Conservation (phyloP, 2,797 vertebrate species). For the Melanotaenia boesemani region DNA sequence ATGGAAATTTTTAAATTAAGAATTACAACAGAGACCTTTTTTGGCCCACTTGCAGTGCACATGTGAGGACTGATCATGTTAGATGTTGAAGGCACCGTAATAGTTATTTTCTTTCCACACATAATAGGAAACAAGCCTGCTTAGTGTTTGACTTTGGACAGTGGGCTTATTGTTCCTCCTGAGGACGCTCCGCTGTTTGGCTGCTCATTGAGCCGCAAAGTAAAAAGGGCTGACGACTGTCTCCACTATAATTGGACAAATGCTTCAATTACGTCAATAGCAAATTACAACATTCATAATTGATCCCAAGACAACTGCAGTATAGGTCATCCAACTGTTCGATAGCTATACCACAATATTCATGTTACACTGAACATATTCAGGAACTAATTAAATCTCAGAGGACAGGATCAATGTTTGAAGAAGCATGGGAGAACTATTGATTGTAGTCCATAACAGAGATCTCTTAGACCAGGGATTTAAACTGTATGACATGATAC, state of each 20-base stretch:
- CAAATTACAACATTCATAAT: conserved; percentile 83
- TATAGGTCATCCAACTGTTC: conserved; percentile 68
- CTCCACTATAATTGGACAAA: conserved; percentile 78
- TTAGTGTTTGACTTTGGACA: conserved; percentile 2
- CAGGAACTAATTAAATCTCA: conserved; percentile 81
- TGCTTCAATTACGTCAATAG: conserved; percentile 79
- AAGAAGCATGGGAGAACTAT: conserved; percentile 70
- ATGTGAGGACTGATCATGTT: background rate
- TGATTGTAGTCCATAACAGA: conserved; percentile 49
- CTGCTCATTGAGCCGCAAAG: conserved; percentile 57
- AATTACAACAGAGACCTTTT: background rate
- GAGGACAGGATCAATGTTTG: conserved; percentile 74
- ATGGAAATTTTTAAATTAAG: too few relatives aligned
- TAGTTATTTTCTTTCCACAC: background rate
- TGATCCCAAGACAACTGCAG: conserved; percentile 70
- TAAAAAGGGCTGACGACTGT: conserved; percentile 67
- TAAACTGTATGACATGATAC: conserved; percentile 46
- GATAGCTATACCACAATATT: conserved; percentile 71
- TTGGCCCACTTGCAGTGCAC: background rate
- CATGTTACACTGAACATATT: conserved; percentile 77
- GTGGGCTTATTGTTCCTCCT: conserved; percentile 38
- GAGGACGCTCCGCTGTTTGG: conserved; percentile 42
- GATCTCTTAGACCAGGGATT: conserved; percentile 55
- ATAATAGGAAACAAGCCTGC: background rate
- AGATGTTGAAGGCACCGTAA: background rate